Base-by-base conservation (phyloP, 1,140 invertebrate species). In the Zaprionus capensis region DNA sequence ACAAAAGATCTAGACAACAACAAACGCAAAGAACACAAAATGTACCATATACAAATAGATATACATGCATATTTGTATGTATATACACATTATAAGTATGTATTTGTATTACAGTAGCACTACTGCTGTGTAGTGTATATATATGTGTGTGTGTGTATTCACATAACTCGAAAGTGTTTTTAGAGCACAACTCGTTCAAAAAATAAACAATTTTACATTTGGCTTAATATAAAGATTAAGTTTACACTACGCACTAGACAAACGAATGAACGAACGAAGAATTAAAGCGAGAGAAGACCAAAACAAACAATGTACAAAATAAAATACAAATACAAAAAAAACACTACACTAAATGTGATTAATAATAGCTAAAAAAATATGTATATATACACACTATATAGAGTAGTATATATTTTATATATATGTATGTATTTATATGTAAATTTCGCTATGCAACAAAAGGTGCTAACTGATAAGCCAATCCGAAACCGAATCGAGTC, bases 101-200 rank as follows among this genome's bases (percentile, higher is more conserved):
- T 66, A 41, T 56, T 55, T 26, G 36, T 56, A 65, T 44, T 51
- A 58, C 14, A 26, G 31, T 31, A 51, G 62, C 22, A 55, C 51
- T 24, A 55, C 51, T 12, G 17, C n/a, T 49, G 41, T 68, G 55
- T 49, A 24, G 31, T 34, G 31, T 59, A 4, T 24, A 24, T 31
- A n/a, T 59, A 20, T 58, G 31, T 53, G 20, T 44, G 34, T 34
- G 38, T 59, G 17, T 58, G 12, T 57, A 63, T 28, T 38, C 28
- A 73, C 38, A 78, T 71, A 78, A 71, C 70, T 65, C 55, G 78
- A 84, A 81, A 81, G 78, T 85, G 71, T 85, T 84, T 84, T 84
- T 73, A 84, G 82, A 86, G 83, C 72, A 87, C 82, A 87, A 86
- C 83, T 87, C 82, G 67, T 77, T 71, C 68, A 64, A 46, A 63